Base-by-base conservation (phyloP, 2,888 invertebrate species). In the Drosophila affinis region DNA sequence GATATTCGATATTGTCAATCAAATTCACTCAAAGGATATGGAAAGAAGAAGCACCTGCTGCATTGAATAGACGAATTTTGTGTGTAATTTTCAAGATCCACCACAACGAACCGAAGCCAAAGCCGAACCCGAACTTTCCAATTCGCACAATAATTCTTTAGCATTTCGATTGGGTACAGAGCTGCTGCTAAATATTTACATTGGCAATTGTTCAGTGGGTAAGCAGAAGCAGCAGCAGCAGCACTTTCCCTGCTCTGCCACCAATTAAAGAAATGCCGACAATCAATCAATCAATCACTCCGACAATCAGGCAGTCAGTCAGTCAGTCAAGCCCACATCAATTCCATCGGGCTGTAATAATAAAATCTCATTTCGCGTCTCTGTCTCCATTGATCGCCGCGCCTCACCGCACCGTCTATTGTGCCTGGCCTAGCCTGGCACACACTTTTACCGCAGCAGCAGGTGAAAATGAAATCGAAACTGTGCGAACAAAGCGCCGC, bases 391-490 rank as follows among this genome's bases (percentile, higher is more conserved):
- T 27, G 39, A 56, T 56, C 27, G 55, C 18, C 34, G 39, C 12
- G n/a, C 39, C 21, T 21, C 21, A 21, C 21, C 39, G 39, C n/a
- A 5, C 24, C 24, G 39, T 7, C 39, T 39, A 39, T 39, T 39
- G 39, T 39, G 39, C 39, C 39, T n/a, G 39, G 39, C 34, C 32
- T 9, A 9, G 32, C 34, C 14, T 14, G 14, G 39, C 39, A 39
- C 75, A 61, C 81, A 81, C 81, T 81, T 87, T 81, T 81, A 81
- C 87, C 75, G n/a, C 32, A n/a, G 39, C 32, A 47, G 9, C 86
- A 88, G 83, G 83, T 83, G 88, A 88, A 83, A 83, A 83, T 83
- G 83, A 83, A 83, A 83, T 79, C 82, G 81, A 87, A 81, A 79
- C 79, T 72, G 67, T 69, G 45, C 29, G 46, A 52, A 62, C 53